These are phyloP conservation scores for Gobiocypris rarus DNA, from an alignment of 2,113 vertebrate genomes.

Conservation along the genomic window DNA sequence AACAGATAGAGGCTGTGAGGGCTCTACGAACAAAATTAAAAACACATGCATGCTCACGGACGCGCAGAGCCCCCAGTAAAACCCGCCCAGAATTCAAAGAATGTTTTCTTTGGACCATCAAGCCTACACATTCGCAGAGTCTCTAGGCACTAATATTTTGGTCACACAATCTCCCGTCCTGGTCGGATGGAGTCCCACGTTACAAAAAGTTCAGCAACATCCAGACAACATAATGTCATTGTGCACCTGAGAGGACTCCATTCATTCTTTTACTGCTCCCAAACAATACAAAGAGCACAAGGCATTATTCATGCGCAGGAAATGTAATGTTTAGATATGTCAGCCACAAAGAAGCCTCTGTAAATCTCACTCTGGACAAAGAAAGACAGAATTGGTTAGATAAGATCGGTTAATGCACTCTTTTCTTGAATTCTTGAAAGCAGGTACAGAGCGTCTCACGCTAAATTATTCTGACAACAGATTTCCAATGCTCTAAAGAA, in stretches of 20 bases:
- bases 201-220: constrained; percentile 13
- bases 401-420: constrained; percentile 32
- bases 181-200: constrained; percentile 2
- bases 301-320: constrained; percentile 21
- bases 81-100: constrained; percentile 31
- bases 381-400: constrained; percentile 3
- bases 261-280: constrained; percentile 3
- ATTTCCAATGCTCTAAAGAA: background rate
- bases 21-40: constrained; percentile 11
- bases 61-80: constrained; percentile 15
- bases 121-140: background rate
- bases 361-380: background rate
- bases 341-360: constrained; percentile 27
- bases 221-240: constrained; percentile 15
- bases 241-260: constrained; percentile 15
- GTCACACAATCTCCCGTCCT: constrained; percentile 15
- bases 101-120: constrained; percentile 45
- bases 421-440: background rate
- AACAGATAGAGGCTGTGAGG: background rate
- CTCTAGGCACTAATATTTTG: constrained; percentile 31
- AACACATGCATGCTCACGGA: constrained; percentile 11
- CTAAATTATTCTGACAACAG: background rate
- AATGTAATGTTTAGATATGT: constrained; percentile 23
- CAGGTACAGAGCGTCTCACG: background rate
- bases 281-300: constrained; percentile 23